These are phyloP conservation scores for Protophormia terraenovae DNA, from an alignment of 2,888 invertebrate genomes.

Conservation along the genomic window DNA sequence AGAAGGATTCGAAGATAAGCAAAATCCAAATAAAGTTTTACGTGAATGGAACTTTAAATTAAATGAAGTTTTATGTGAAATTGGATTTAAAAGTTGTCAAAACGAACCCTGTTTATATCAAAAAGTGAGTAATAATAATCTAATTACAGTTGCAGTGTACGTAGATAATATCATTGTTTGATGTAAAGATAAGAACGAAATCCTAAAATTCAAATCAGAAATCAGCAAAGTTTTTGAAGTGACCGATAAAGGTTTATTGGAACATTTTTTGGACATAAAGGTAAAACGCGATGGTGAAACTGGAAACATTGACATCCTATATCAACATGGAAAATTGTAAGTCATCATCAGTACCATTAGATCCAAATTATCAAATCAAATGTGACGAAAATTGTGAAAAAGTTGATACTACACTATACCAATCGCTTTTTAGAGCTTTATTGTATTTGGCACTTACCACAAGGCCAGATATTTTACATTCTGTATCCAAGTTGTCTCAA, in stretches of 20 bases:
- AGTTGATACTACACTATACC: not conserved
- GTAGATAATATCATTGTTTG: not conserved
- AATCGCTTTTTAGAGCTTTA: not conserved
- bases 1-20: constrained; percentile 32
- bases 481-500: not conserved
- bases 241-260: not conserved
- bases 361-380: not conserved
- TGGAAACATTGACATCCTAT: not conserved
- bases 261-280: not conserved
- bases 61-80: not conserved
- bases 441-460: not conserved
- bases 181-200: not conserved
- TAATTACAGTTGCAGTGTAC: not conserved
- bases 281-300: not conserved
- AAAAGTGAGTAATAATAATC: not conserved
- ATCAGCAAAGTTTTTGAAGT: not conserved
- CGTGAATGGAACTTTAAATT: constrained; percentile 23
- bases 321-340: constrained; percentile 1
- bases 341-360: not conserved
- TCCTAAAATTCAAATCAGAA: not conserved
- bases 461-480: not conserved
- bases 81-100: not conserved
- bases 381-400: not conserved
- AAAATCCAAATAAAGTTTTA: constrained; percentile 46
- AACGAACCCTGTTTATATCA: not conserved